Evolutionary conservation across 2,797 vertebrate species (phyloP).

Genomic region (Delichon dasypus): DNA sequence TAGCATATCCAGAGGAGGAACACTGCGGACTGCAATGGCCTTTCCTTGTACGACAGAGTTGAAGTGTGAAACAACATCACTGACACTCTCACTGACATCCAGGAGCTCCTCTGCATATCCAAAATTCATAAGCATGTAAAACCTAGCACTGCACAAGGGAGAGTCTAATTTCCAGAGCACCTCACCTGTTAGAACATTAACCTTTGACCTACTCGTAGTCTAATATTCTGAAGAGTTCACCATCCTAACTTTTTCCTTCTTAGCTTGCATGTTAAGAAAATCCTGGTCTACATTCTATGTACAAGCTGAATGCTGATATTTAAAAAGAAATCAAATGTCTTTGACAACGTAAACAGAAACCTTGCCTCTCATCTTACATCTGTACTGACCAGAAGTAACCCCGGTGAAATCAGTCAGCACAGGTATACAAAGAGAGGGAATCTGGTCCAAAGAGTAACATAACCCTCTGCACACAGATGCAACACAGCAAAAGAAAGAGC

Average conservation of each 20-base stretch:
- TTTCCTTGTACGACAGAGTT: background rate
- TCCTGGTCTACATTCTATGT: background rate
- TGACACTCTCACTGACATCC: background rate
- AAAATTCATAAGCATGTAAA: background rate
- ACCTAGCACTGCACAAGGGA: background rate
- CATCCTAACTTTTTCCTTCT: background rate
- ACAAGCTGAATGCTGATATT: background rate
- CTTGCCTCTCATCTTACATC: background rate
- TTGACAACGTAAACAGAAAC: background rate
- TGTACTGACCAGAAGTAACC: background rate
- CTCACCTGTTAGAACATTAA: background rate
- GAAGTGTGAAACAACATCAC: background rate
- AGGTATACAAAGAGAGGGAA: background rate
- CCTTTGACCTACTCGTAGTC: background rate
- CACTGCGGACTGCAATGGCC: background rate
- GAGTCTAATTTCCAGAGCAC: background rate
- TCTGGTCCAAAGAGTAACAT: background rate
- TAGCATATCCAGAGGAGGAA: conserved; percentile 55
- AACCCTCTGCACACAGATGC: background rate
- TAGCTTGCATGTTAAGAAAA: background rate
- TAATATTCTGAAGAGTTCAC: background rate
- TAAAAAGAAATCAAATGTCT: background rate
- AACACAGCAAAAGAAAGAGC: background rate
- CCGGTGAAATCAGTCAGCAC: background rate
- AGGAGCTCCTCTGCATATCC: background rate